Evolutionary conservation across 2,888 invertebrate genomes (phyloP), one percentile per base, ranked within the genome.

Genomic region (Scaptomyza flava): DNA sequence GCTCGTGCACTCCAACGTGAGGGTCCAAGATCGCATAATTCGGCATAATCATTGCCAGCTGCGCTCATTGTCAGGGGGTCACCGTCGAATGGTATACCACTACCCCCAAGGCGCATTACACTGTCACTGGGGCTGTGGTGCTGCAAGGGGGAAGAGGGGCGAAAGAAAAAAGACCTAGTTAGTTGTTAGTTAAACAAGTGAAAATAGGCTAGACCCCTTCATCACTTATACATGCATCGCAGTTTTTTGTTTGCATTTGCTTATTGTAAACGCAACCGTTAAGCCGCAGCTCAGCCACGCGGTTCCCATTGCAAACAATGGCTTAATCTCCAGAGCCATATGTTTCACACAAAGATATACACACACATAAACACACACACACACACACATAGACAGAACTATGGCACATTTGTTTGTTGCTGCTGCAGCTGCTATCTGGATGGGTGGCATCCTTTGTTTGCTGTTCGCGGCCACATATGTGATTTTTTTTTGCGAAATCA

Each of bases 41-140:
- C 92, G 80, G 92, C 92, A 91, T 92, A 92, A 82, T 92, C 92
- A 85, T 92, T 92, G 87, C 92, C 92, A 89, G 91, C 91, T 89
- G 92, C 91, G 91, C 91, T 92, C 91, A 92, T 92, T 90, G 91
- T 91, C 91, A 91, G 91, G 91, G 92, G 91, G 90, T 90, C 90
- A 79, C 90, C 90, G 90, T 90, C 90, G 90, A 89, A 90, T 89
- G 90, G 89, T 84, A 90, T 87, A 78, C 90, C 90, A 89, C 90
- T 90, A 73, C 89, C 90, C 90, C 90, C 90, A 89, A 90, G 90
- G 90, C 90, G 90, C 90, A 90, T 90, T 89, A 90, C 89, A 89
- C 87, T 84, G 83, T 79, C 51, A 41, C 41, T 41, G 74, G 70
- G 77, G 79, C 90, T 90, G 77, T 90, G 76, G 57, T 70, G 71